Conservation (phyloP, 2,888 invertebrate genomes). For the Caenorhabditis uteleia region DNA sequence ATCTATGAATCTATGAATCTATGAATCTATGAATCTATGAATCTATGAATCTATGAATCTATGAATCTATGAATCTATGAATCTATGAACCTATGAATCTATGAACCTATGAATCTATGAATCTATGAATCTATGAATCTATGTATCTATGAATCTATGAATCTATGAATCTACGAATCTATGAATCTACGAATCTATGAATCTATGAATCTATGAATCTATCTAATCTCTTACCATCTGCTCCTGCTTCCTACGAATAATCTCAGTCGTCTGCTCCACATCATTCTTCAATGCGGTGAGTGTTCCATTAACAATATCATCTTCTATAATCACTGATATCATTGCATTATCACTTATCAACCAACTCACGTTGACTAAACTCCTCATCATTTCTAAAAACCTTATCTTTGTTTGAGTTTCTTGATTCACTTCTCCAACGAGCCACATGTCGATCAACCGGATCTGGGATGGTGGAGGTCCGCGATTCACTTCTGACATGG, state of each 20-base stretch:
- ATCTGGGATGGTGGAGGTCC: slow-evolving; percentile 52
- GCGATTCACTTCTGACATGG: slow-evolving; percentile 43
- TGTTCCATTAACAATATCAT: slow-evolving; percentile 61
- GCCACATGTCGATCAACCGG: slow-evolving; percentile 49
- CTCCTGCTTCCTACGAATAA: slow-evolving; percentile 62
- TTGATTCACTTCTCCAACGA: slow-evolving; percentile 45
- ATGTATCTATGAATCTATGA: too few species aligned
- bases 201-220: neutral
- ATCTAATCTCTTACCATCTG: slow-evolving; percentile 46
- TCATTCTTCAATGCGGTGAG: slow-evolving; percentile 62
- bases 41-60: too few species aligned
- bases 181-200: too few species aligned
- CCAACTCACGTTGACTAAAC: slow-evolving; percentile 39
- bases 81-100: too few species aligned
- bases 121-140: too few species aligned
- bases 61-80: too few species aligned
- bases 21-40: too few species aligned
- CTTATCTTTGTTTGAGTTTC: slow-evolving; percentile 39
- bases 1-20: too few species aligned
- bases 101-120: too few species aligned
- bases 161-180: too few species aligned
- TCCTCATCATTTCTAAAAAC: slow-evolving; percentile 50
- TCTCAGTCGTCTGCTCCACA: slow-evolving; percentile 66
- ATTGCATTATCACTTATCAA: neutral
- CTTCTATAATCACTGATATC: slow-evolving; percentile 46